Evolutionary conservation across 1,140 invertebrate species (phyloP).

Genomic region (Melanaphis sacchari): DNA sequence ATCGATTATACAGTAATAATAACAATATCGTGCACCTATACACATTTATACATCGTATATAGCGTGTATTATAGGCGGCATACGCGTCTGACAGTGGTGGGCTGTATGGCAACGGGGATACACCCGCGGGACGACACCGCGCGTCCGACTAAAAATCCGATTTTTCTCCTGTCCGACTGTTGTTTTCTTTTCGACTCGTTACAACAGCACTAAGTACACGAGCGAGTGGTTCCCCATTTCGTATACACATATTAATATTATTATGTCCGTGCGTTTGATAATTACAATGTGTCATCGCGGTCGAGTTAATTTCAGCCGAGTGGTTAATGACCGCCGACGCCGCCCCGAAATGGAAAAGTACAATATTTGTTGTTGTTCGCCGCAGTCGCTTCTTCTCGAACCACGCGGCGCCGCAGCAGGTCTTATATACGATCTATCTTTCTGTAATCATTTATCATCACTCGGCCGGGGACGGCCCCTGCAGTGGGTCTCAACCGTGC

Average conservation of each 20-base stretch:
- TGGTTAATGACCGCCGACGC: constrained; percentile 44
- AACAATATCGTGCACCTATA: not conserved
- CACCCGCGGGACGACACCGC: not conserved
- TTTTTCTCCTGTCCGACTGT: constrained; percentile 34
- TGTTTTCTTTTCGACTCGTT: not conserved
- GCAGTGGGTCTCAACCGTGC: not conserved
- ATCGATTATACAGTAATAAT: not conserved
- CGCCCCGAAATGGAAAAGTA: constrained; percentile 41
- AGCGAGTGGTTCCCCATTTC: not conserved
- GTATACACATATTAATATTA: not conserved
- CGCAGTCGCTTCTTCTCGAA: not conserved
- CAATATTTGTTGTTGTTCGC: constrained; percentile 45
- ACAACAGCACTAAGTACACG: not conserved
- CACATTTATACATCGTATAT: not conserved
- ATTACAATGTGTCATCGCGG: constrained; percentile 46
- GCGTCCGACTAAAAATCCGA: constrained; percentile 42
- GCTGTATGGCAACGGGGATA: constrained; percentile 11
- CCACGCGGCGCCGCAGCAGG: constrained; percentile 11
- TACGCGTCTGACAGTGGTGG: not conserved
- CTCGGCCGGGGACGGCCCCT: not conserved
- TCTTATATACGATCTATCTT: constrained; percentile 33
- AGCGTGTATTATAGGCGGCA: not conserved
- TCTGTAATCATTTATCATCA: constrained; percentile 52
- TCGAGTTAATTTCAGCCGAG: constrained; percentile 32
- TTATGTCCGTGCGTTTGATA: constrained; percentile 17